Evolutionary conservation across 2,888 invertebrate genomes (phyloP), one percentile per base, ranked within the genome.

Genomic region (Andrena chrysosceles): DNA sequence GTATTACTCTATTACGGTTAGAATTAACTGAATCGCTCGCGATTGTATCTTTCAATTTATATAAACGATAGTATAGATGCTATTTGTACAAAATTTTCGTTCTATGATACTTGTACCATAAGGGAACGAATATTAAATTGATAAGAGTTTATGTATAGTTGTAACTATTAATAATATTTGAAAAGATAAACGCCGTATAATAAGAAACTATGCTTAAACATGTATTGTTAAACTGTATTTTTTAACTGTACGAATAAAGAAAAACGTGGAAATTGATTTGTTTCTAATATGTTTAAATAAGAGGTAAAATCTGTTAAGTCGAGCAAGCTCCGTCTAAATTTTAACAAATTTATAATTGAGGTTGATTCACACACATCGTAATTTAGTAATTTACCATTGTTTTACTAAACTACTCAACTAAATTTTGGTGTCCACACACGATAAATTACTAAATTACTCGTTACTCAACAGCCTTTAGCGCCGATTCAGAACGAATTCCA

Each of bases 161-260:
- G 33, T 68, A 71, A 60, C 74, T 74, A 63, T 66, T 64, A 62
- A 62, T 35, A 20, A 64, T 64, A 49, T 62, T 71, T 29, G 56
- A 2, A 71, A 13, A 7, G 35, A 73, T 29, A 62, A 62, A 59
- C n/a, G 59, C 59, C 29, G 35, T 64, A 33, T 71, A 60, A 31
- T 67, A 54, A 63, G 42, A 48, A 54, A 49, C 26, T 78, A 33
- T 66, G 59, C 54, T 77, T 81, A 20, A 29, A 66, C 16, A 77
- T 81, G 42, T 83, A 56, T 66, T 20, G 26, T 16, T 67, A 71
- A 69, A 26, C 23, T 87, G 79, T 87, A 84, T 87, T 87, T 89
- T 87, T 70, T 81, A 82, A 84, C 79, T 77, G 56, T 78, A 66
- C 56, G 64, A 88, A 85, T 86, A 88, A 88, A 85, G n/a, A 26